phyloP scores from a whole-genome alignment of 2,888 invertebrate genomes.

The Mamestra brassicae region DNA sequence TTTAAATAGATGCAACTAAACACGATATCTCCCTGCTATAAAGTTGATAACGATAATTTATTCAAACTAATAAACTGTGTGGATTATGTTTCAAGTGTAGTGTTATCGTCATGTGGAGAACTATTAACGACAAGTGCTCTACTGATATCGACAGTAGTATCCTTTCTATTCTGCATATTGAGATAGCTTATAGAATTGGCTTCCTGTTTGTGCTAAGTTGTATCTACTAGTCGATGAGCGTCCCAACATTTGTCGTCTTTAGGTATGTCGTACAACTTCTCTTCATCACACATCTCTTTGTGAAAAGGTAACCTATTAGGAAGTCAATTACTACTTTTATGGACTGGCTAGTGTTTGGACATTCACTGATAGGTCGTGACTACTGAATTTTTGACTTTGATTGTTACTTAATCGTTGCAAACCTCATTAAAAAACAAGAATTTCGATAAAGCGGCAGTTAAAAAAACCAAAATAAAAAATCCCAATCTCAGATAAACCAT shows the following conservation, averaged over 20 bases:
- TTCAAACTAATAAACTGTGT: conserved; percentile 35
- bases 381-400: neutral
- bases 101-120: conserved; percentile 22
- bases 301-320: neutral
- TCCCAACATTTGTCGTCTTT: neutral
- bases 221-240: neutral
- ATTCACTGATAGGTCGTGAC: neutral
- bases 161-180: neutral
- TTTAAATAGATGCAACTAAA: conserved; percentile 26
- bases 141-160: neutral
- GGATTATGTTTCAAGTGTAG: conserved; percentile 43
- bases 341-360: too few species aligned
- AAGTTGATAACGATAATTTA: conserved; percentile 30
- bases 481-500: too few species aligned
- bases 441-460: too few species aligned
- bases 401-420: neutral
- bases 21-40: conserved; percentile 18
- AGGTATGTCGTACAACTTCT: neutral
- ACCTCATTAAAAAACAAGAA: too few species aligned
- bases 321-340: too few species aligned
- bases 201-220: neutral
- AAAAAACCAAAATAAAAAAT: too few species aligned
- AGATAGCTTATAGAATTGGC: neutral
- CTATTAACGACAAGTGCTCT: conserved; percentile 13
- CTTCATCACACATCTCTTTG: neutral